Evolutionary conservation across 2,113 vertebrate genomes (phyloP), one percentile per base, ranked within the genome.

Genomic region (Illadopsis cleaveri): DNA sequence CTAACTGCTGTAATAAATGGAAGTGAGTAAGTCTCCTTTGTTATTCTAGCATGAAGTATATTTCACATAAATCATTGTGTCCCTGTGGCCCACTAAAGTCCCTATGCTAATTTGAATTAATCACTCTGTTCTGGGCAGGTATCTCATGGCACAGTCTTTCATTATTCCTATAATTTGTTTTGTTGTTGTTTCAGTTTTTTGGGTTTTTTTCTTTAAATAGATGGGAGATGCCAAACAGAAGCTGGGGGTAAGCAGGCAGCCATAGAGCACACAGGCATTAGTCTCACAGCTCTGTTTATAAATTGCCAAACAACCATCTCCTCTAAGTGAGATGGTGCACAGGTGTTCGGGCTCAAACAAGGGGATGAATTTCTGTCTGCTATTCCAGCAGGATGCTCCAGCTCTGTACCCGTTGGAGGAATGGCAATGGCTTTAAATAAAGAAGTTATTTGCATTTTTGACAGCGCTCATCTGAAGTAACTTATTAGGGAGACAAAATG

Each of bases 91-190:
- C 68, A 60, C 82, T 88, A 8, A 90, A 94, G 30, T 75, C 76
- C 85, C 89, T 35, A 5, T 81, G 91, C 82, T 96, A 95, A 97
- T 92, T 84, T 94, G 61, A 86, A 96, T 97, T 96, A 94, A 95
- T 95, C 31, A 10, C 64, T 88, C 47, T 81, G 6, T 93, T 89
- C 83, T 45, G 69, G 38, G 64, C 86, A 96, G 76, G 72, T 93
- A 92, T 86, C 82, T 95, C 51, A n/a, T 35, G 35, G 68, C 75
- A 91, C 37, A 71, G 64, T 77, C 82, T 92, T 90, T 78, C 76
- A 73, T 92, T 96, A 84, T n/a, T 60, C 56, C 60, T 83, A 11
- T 60, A 68, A 89, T 90, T 86, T 78, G 58, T 80, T 92, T 79
- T 72, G 48, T 8, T 57, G 15, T 16, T 87, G 16, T 40, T 69